These are phyloP conservation scores for Campoplex nolae DNA, from an alignment of 2,888 invertebrate species.

Conservation along the genomic window DNA sequence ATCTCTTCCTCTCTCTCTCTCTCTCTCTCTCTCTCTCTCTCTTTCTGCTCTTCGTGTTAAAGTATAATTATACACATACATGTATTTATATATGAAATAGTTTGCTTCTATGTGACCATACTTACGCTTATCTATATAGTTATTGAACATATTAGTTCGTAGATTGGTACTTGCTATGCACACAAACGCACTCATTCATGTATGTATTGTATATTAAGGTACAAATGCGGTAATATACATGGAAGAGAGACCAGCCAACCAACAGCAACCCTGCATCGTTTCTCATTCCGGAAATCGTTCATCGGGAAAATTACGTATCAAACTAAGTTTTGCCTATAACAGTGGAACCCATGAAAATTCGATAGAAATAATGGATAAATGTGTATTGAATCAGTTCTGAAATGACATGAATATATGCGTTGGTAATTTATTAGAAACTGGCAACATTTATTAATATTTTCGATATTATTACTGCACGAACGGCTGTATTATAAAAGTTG, in stretches of 20 bases:
- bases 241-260: slow-evolving; percentile 34
- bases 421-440: not conserved
- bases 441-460: not conserved
- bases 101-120: slow-evolving; percentile 35
- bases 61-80: slow-evolving; percentile 5
- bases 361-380: slow-evolving; percentile 16
- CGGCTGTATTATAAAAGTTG: not conserved
- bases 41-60: not conserved
- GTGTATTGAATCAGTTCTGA: slow-evolving; percentile 27
- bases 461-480: not conserved
- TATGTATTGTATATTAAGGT: slow-evolving; percentile 1
- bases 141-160: slow-evolving; percentile 35
- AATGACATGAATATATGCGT: slow-evolving; percentile 31
- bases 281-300: slow-evolving; percentile 67
- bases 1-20: slow-evolving; percentile 29
- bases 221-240: slow-evolving; percentile 1
- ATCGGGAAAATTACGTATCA: slow-evolving; percentile 67
- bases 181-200: not conserved
- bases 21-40: slow-evolving; percentile 22
- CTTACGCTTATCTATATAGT: slow-evolving; percentile 38
- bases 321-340: slow-evolving; percentile 57
- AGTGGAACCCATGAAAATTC: slow-evolving; percentile 35
- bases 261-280: slow-evolving; percentile 57
- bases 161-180: slow-evolving; percentile 22
- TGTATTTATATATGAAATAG: slow-evolving; percentile 15